These are phyloP conservation scores for Drosophila multiciliata DNA, from an alignment of 2,888 invertebrate genomes.

Conservation along the genomic window DNA sequence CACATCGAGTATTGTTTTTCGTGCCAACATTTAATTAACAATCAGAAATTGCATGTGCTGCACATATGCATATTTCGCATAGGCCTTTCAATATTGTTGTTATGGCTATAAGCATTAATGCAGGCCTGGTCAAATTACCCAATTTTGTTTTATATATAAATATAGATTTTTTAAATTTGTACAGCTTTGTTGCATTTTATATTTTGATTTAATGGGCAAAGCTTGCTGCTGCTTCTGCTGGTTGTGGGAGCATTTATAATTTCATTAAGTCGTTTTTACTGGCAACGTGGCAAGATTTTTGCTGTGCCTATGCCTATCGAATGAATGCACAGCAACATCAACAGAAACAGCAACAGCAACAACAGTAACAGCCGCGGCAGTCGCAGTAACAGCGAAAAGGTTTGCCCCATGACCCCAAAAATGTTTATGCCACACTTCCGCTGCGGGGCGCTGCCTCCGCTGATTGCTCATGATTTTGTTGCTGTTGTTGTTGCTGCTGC, in stretches of 20 bases:
- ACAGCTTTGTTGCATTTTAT: conserved; percentile 3
- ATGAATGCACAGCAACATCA: conserved; percentile 25
- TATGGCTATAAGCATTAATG: conserved; percentile 7
- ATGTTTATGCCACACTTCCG: conserved; percentile 78
- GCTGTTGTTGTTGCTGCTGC: conserved; percentile 31
- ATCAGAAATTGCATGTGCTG: conserved; percentile 11
- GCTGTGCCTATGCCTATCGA: conserved; percentile 39
- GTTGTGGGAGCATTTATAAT: conserved; percentile 46
- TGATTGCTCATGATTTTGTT: conserved; percentile 47
- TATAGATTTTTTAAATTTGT: conserved; percentile 17
- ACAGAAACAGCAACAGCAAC: neutral
- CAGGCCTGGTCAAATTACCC: conserved; percentile 11
- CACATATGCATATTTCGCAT: conserved; percentile 14
- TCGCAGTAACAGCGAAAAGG: conserved; percentile 67
- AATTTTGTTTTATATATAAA: neutral
- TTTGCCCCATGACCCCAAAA: conserved; percentile 71
- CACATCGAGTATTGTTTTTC: conserved; percentile 11
- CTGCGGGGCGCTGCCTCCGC: conserved; percentile 52
- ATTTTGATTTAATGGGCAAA: conserved; percentile 27
- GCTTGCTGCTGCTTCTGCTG: conserved; percentile 6
- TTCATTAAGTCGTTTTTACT: conserved; percentile 54
- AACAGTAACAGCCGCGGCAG: conserved; percentile 35
- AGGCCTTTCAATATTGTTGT: neutral
- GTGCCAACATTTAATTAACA: conserved; percentile 49
- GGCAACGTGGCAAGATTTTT: conserved; percentile 34